Percentiles rank a stretch among this genome's conserved stretches.
Conservation (phyloP, 2,113 vertebrate genomes). For the Siphamia tubifer region DNA sequence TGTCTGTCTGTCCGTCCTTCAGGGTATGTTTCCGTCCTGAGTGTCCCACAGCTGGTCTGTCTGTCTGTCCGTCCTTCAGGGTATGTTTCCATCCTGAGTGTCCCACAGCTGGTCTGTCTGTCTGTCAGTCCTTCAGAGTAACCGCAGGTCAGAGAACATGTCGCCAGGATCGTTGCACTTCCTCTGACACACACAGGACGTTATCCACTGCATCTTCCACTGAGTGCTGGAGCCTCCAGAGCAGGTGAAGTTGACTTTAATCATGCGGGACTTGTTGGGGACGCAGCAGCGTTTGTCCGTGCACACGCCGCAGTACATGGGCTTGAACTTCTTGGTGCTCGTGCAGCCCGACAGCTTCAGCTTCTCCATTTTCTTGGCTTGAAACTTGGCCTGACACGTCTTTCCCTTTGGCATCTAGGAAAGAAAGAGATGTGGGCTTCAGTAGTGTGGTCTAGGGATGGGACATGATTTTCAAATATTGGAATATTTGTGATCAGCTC, state of each 20-base stretch:
- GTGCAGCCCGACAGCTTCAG: constrained; percentile 89
- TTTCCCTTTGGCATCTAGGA: constrained; percentile 87
- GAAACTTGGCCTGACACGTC: constrained; percentile 88
- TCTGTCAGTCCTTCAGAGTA: constrained; percentile 74
- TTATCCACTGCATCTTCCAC: constrained; percentile 98
- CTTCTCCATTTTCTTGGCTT: constrained; percentile 85
- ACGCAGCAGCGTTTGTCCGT: constrained; percentile 89
- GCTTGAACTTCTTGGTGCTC: constrained; percentile 85
- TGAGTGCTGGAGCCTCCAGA: constrained; percentile 80
- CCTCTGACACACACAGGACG: constrained; percentile 91
- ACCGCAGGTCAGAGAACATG: constrained; percentile 88
- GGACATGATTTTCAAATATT: no score
- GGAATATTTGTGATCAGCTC: no score
- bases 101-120: background rate
- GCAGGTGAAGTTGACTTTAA: constrained; percentile 89
- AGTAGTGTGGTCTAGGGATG: no score
- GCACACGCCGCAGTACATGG: constrained; percentile 90
- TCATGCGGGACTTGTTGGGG: constrained; percentile 88
- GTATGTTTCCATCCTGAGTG: background rate
- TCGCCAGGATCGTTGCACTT: constrained; percentile 85
- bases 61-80: no score
- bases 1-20: no score
- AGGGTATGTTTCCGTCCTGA: background rate
- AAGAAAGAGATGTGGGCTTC: background rate
- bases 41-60: background rate